Evolutionary conservation across 2,888 invertebrate species (phyloP), one percentile per base, ranked within the genome.

Genomic region (Thymelicus acteon): DNA sequence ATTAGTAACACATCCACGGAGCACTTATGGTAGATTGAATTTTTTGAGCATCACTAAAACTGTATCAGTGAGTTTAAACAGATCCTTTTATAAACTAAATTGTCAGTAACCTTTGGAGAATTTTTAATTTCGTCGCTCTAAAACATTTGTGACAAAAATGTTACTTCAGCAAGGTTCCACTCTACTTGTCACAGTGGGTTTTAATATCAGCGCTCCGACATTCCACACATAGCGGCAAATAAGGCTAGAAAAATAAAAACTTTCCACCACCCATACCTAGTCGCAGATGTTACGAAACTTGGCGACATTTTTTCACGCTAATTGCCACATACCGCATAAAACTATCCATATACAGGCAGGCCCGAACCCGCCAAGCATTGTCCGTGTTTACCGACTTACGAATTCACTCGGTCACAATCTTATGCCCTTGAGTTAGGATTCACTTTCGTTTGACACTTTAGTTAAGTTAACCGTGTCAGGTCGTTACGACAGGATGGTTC

Each of bases 281-380:
- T 37, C 72, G 54, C 76, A 76, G 76, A 78, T 78, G 77, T 73
- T 75, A 74, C 77, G 44, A 73, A 71, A 71, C 72, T 72, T 72
- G 72, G 73, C 75, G 67, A 76, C 74, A 78, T 76, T 80, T 81
- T 78, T 80, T 76, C 78, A 77, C 79, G 71, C 75, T 80, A 82
- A 82, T 81, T 80, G 78, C 79, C 72, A 65, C 74, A 73, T 75
- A 73, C 73, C 74, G 78, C 71, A 72, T 67, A 75, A 75, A 76
- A 74, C 78, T 76, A 75, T 75, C 74, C 75, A 77, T 74, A 72
- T 77, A 72, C 72, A 72, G 73, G 72, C 71, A 78, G 74, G 74
- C 65, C 75, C 75, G 72, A 65, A 49, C 24, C 75, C 44, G 57
- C 66, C 39, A 62, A 57, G 47, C 66, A 66, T 66, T 66, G 66